Percentiles rank a stretch among this genome's conserved stretches.
Conservation (phyloP, 2,797 vertebrate genomes). For the Malacoraja senta region DNA sequence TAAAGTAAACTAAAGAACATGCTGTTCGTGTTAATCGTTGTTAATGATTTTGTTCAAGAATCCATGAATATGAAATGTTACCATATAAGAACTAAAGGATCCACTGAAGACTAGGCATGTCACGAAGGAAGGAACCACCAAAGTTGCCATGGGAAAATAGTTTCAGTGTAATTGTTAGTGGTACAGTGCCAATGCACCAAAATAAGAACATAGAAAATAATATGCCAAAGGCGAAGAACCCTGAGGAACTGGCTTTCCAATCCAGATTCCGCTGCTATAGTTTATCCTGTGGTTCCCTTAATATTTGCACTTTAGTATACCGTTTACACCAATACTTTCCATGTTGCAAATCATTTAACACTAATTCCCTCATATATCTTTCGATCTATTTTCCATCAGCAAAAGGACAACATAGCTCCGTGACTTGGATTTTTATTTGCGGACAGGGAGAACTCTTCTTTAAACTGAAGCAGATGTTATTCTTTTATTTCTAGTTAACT, state of each 20-base stretch:
- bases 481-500: background rate
- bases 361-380: background rate
- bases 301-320: background rate
- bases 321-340: background rate
- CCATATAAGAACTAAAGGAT: background rate
- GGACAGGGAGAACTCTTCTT: background rate
- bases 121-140: background rate
- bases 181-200: background rate
- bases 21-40: background rate
- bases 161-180: background rate
- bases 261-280: background rate
- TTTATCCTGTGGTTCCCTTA: background rate
- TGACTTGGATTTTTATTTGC: background rate
- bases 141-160: conserved; percentile 24
- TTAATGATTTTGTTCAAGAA: background rate
- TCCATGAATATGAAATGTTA: background rate
- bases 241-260: background rate
- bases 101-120: background rate
- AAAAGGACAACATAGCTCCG: too few species aligned
- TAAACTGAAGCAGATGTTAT: background rate
- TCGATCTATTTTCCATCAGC: background rate
- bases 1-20: too few species aligned
- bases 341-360: background rate
- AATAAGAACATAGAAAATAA: background rate
- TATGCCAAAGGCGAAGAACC: background rate